phyloP scores from a whole-genome alignment of 2,888 invertebrate genomes.

The Chorisops tibialis region DNA sequence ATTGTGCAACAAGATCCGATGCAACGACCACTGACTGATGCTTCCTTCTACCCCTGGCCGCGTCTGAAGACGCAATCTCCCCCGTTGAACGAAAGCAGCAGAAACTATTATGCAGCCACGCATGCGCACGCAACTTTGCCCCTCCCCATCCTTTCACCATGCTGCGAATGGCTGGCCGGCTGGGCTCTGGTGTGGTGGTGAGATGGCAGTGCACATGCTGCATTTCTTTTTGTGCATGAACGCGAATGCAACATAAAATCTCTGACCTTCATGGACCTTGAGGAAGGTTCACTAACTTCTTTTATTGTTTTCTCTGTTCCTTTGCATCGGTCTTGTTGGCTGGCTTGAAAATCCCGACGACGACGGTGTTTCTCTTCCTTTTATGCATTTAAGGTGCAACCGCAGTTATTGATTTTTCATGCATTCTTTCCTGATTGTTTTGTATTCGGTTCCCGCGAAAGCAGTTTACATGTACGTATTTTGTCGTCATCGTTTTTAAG shows the following conservation, averaged over 20 bases:
- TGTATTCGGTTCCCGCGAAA: not conserved
- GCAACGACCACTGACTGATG: too few species aligned
- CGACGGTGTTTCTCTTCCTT: too few species aligned
- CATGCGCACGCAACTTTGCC: not conserved
- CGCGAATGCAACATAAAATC: conserved; percentile 25
- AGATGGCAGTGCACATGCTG: conserved; percentile 10
- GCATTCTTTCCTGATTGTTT: conserved; percentile 8
- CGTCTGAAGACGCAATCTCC: too few species aligned
- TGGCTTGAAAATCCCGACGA: too few species aligned
- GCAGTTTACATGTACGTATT: conserved; percentile 4
- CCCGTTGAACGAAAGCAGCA: not conserved
- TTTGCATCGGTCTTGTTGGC: too few species aligned
- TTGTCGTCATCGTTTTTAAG: conserved; percentile 6
- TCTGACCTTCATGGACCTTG: conserved; percentile 38
- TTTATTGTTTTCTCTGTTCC: conserved; percentile 19
- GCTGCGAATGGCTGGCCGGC: conserved; percentile 11
- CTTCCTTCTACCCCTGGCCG: too few species aligned
- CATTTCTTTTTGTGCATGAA: conserved; percentile 15
- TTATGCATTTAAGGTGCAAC: conserved; percentile 8
- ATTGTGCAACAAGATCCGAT: too few species aligned
- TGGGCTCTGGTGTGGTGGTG: conserved; percentile 31
- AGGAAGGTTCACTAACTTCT: conserved; percentile 36
- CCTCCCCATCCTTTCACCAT: conserved; percentile 7
- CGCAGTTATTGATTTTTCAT: conserved; percentile 24
- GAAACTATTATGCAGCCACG: not conserved